Percentiles rank a stretch among this genome's conserved stretches.
Evolutionary conservation across 2,797 vertebrate genomes (phyloP).

Genomic region (Choloepus didactylus): DNA sequence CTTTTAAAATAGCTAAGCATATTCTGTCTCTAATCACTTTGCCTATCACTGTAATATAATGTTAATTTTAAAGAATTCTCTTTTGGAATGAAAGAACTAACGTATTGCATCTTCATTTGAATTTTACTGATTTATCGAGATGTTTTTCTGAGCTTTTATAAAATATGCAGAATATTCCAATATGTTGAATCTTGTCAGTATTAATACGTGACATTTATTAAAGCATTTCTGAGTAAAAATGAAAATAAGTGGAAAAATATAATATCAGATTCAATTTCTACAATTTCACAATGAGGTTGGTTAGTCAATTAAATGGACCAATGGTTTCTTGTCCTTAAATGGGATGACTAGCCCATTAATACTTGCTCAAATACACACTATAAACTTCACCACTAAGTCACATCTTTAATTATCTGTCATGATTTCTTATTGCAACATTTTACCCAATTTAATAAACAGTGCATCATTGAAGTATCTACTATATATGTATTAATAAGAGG

Average conservation of each 20-base stretch:
- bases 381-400: not conserved
- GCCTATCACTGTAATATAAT: constrained; percentile 51
- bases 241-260: not conserved
- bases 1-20: constrained; percentile 72
- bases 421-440: constrained; percentile 45
- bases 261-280: not conserved
- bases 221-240: constrained; percentile 55
- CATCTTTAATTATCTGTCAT: constrained; percentile 50
- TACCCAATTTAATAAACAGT: not conserved
- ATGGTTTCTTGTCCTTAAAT: constrained; percentile 28
- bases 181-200: constrained; percentile 33
- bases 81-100: constrained; percentile 67
- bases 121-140: constrained; percentile 42
- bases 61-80: constrained; percentile 68
- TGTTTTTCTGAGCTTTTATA: constrained; percentile 63
- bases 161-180: constrained; percentile 59
- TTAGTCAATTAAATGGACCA: constrained; percentile 40
- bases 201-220: constrained; percentile 68
- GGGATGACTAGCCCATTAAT: not conserved
- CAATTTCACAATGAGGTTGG: constrained; percentile 18
- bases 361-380: not conserved
- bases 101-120: constrained; percentile 64
- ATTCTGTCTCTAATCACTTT: constrained; percentile 49
- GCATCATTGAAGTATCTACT: not conserved
- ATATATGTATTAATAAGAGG: not conserved